Percentiles rank a stretch among this genome's conserved stretches.
These are phyloP conservation scores for Calephelis virginiensis DNA, from an alignment of 1,140 invertebrate species.

Conservation along the genomic window DNA sequence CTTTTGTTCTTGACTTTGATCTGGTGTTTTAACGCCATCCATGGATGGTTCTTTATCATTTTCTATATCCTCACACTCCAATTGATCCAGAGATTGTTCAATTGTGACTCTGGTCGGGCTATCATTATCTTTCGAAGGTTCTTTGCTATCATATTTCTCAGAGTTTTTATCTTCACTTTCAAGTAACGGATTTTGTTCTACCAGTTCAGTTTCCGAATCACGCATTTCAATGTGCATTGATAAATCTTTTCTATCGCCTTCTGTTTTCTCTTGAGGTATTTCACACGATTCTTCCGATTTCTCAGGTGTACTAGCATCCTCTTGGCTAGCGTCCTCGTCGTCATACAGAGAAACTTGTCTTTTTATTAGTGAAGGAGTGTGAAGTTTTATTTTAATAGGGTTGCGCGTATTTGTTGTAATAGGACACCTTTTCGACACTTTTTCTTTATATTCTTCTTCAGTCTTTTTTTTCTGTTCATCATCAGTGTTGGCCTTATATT, in stretches of 20 bases:
- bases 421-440: slow-evolving; percentile 63
- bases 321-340: slow-evolving; percentile 51
- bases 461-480: slow-evolving; percentile 42
- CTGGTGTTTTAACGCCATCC: slow-evolving; percentile 23
- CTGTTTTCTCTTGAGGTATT: slow-evolving; percentile 24
- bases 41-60: slow-evolving; percentile 11
- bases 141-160: slow-evolving; percentile 2
- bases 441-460: slow-evolving; percentile 63
- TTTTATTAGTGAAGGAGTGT: slow-evolving; percentile 62
- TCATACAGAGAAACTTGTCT: slow-evolving; percentile 60
- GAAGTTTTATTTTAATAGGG: slow-evolving; percentile 73
- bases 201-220: background rate
- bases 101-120: background rate
- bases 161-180: background rate
- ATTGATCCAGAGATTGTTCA: background rate
- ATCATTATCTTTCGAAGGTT: background rate
- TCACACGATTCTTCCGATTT: slow-evolving; percentile 28
- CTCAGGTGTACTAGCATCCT: slow-evolving; percentile 22
- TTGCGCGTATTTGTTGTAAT: slow-evolving; percentile 64
- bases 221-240: background rate
- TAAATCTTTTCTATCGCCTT: slow-evolving; percentile 15
- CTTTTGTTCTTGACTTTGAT: slow-evolving; percentile 24
- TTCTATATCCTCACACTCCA: slow-evolving; percentile 20
- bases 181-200: background rate
- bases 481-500: slow-evolving; percentile 17